A percentile compares a stretch with the other conserved stretches of the same genome.
Evolutionary conservation across 2,888 invertebrate genomes (phyloP).

Genomic region (Plusia festucae): DNA sequence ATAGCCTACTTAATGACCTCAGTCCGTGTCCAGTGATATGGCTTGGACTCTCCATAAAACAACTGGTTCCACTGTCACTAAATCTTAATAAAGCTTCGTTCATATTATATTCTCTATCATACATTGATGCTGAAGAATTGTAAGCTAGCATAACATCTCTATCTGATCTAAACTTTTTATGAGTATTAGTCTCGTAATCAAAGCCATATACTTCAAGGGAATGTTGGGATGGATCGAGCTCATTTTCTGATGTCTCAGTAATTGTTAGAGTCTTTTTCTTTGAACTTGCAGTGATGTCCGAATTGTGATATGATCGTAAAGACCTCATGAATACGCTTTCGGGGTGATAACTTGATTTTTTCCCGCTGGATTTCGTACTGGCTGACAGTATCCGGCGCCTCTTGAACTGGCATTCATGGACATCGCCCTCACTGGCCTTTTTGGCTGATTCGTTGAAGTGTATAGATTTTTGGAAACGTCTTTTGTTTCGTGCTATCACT

Average conservation of each 20-base stretch:
- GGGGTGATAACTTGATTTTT: constrained; percentile 24
- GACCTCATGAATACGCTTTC: constrained; percentile 11
- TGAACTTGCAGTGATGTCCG: neutral
- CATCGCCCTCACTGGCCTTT: constrained; percentile 15
- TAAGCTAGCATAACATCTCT: constrained; percentile 44
- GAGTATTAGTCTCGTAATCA: constrained; percentile 57
- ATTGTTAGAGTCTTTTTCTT: constrained; percentile 10
- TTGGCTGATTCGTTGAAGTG: constrained; percentile 28
- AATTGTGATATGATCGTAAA: constrained; percentile 7
- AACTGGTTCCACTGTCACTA: neutral
- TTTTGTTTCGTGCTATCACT: constrained; percentile 72
- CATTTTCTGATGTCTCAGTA: constrained; percentile 3
- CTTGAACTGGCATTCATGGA: constrained; percentile 62
- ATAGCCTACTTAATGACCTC: neutral
- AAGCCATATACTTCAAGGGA: constrained; percentile 68
- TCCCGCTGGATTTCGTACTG: constrained; percentile 36
- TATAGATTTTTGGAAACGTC: constrained; percentile 45
- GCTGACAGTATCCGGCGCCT: constrained; percentile 62
- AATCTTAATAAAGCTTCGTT: neutral
- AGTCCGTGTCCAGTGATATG: neutral
- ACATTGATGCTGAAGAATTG: constrained; percentile 40
- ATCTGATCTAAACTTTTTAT: neutral
- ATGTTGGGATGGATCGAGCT: constrained; percentile 55
- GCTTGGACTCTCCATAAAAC: neutral
- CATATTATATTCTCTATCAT: constrained; percentile 15